These are phyloP conservation scores for Asarcornis scutulata DNA, from an alignment of 2,113 vertebrate genomes.

Conservation along the genomic window DNA sequence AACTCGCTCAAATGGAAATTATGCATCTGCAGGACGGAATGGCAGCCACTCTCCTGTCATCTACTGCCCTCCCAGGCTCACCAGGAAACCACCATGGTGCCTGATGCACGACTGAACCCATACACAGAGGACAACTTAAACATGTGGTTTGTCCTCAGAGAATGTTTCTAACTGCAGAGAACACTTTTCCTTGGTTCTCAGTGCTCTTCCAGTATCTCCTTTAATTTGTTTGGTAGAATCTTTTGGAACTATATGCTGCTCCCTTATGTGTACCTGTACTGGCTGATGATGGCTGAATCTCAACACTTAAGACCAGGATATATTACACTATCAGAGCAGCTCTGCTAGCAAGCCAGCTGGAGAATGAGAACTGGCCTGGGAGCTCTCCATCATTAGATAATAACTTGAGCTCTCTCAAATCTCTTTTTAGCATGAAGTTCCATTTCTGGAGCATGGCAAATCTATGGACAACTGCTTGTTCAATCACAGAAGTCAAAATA, in stretches of 20 bases:
- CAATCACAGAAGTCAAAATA: slow-evolving; percentile 63
- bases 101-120: not conserved
- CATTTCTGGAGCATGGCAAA: slow-evolving; percentile 59
- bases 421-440: slow-evolving; percentile 60
- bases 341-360: slow-evolving; percentile 47
- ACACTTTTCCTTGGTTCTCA: not conserved
- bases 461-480: slow-evolving; percentile 62
- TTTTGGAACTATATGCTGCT: not conserved
- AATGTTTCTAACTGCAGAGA: not conserved
- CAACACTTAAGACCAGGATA: slow-evolving; percentile 24
- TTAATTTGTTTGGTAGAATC: not conserved
- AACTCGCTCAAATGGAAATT: not conserved
- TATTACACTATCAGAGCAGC: slow-evolving; percentile 41
- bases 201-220: not conserved
- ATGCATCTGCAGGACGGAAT: not conserved
- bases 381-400: slow-evolving; percentile 63
- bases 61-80: not conserved
- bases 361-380: slow-evolving; percentile 54
- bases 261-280: not conserved
- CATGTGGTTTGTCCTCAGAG: not conserved
- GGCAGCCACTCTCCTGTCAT: not conserved
- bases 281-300: slow-evolving; percentile 26
- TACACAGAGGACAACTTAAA: not conserved
- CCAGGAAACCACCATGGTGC: not conserved
- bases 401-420: slow-evolving; percentile 53